phyloP scores from a whole-genome alignment of 2,888 invertebrate species.

The Napeogenes sylphis region DNA sequence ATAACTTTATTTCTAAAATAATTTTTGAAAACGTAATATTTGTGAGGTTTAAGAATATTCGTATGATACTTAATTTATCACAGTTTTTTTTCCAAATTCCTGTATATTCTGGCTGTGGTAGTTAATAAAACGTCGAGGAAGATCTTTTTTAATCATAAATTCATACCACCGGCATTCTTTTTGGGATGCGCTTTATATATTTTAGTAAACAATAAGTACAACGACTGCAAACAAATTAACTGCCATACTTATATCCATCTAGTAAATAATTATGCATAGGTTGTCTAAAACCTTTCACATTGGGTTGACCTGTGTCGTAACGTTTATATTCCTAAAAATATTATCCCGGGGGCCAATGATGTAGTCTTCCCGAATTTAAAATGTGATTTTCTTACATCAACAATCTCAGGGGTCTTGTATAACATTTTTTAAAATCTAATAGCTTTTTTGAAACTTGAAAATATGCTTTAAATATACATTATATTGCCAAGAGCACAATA shows the following conservation, averaged over 20 bases:
- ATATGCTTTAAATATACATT: constrained; percentile 14
- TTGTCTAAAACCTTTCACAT: constrained; percentile 12
- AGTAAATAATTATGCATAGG: constrained; percentile 24
- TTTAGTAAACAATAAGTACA: constrained; percentile 40
- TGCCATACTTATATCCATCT: constrained; percentile 38
- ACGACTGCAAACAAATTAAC: constrained; percentile 43
- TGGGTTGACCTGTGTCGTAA: constrained; percentile 6
- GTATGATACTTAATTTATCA: background rate
- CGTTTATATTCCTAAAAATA: constrained; percentile 18
- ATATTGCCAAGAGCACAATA: constrained; percentile 22
- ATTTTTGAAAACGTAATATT: too few relatives aligned
- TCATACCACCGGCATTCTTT: constrained; percentile 24
- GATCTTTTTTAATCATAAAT: constrained; percentile 11
- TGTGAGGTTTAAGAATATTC: too few relatives aligned
- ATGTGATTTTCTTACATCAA: constrained; percentile 29
- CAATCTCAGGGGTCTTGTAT: constrained; percentile 21
- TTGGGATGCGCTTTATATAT: constrained; percentile 32
- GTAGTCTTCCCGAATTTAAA: constrained; percentile 53
- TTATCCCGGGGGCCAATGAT: constrained; percentile 56
- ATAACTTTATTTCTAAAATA: too few relatives aligned
- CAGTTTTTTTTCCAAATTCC: constrained; percentile 2
- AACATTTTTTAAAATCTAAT: constrained; percentile 3
- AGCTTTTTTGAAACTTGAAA: background rate
- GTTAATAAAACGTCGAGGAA: constrained; percentile 20
- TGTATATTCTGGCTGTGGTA: constrained; percentile 30